Base-by-base conservation (phyloP, 2,113 vertebrate genomes). In the Bucco capensis region DNA sequence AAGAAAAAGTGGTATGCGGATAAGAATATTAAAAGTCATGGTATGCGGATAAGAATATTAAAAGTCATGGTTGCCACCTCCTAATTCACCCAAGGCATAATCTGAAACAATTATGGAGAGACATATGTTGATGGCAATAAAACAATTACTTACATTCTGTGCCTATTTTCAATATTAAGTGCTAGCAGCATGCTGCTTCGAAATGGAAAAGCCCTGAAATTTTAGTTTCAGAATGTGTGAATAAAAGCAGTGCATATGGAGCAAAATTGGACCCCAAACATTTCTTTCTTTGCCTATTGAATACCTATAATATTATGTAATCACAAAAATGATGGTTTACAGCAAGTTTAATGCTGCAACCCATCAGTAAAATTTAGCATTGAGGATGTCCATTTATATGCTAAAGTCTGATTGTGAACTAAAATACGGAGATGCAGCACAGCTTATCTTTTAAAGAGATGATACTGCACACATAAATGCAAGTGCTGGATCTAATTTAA, bases 371-470 rank as follows among this genome's bases (percentile, higher is more conserved):
- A 89, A 92, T 94, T 89, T 97, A 96, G 95, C 92, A 92, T 31
- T 60, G 31, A 89, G 70, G 60, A 90, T 92, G 86, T 93, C 87
- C 86, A 95, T 92, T 96, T 95, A 95, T 86, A 79, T 72, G 85
- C 86, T 83, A 33, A 90, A 90, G 35, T 51, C 71, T 94, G 77
- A 84, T 57, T 61, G 31, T 50, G 71, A 74, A 78, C 61, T 93
- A 90, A 93, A 92, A 94, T 74, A 94, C n/a, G 54, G 71, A 88
- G 73, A 89, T 94, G 70, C 53, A 42, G 75, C 94, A 91, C 94
- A 96, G 93, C 88, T 97, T 97, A 95, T 91, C 93, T 96, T 95
- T 96, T 96, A 95, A 97, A 96, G 81, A 92, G 86, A 62, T 88
- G 54, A 51, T 19, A 95, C 53, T 93, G 90, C 94, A 86, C 86